Evolutionary conservation across 1,140 invertebrate species (phyloP), one percentile per base, ranked within the genome.

Genomic region (Bombus confusus): DNA sequence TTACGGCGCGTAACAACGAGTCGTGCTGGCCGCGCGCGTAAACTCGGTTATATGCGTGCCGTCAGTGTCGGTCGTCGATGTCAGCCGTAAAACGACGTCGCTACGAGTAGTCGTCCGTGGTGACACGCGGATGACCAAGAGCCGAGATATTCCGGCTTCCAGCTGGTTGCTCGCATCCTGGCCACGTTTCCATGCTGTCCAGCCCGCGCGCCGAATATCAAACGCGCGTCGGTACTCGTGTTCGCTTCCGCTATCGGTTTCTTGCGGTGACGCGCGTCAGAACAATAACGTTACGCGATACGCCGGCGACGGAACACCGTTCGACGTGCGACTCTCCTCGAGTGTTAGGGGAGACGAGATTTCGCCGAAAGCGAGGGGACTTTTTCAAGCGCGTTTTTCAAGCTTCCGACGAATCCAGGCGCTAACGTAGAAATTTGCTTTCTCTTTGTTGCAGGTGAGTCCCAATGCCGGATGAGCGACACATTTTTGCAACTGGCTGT

Each of bases 211-310:
- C 34, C 69, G 83, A 85, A 80, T 82, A 82, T 66, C 59, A 81
- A 85, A 59, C 71, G 68, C 52, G 75, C 28, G 22, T 52, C 69
- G 22, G 37, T 18, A 64, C 75, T 34, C 37, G 43, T 1, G 31
- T 64, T 28, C n/a, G 31, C 66, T 68, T 81, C 41, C 52, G 72
- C 80, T 86, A 86, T 86, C 85, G 85, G 73, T 86, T 86, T 86
- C 80, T 71, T 62, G 80, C 64, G 80, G 85, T 76, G 74, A 86
- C 80, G 72, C 72, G 72, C 73, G 85, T 86, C 85, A 52, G 31
- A 31, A 37, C 80, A 76, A 82, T 82, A 83, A 86, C 52, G 84
- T 75, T 59, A 69, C 79, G 52, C n/a, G 80, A 64, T 66, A n/a
- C 66, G 34, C 6, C 59, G 39, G 39, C 52, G 37, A 34, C 59